Base-by-base conservation (phyloP, 2,888 invertebrate species). In the Ctena decussata region DNA sequence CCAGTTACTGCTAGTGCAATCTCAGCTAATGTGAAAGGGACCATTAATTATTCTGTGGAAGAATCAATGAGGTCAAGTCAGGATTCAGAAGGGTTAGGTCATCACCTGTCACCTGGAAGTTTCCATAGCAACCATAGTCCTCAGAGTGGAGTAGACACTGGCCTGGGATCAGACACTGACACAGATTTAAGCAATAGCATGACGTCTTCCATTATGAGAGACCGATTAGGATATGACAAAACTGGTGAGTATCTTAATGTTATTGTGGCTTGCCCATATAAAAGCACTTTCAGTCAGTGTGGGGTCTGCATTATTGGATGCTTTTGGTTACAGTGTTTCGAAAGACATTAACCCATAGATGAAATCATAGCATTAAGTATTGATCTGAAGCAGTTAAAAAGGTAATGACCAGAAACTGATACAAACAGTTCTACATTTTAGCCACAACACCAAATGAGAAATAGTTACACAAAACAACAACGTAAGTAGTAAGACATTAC, bases 81-180 rank as follows among this genome's bases (percentile, higher is more conserved):
- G 21, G 91, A 91, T 74, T 89, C 89, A 0, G 90, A 91, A 49
- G 80, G 70, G 3, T 41, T 84, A 73, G 65, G 77, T 53, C 76
- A 57, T 39, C 82, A 84, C 71, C 72, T 88, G 77, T 88, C 88
- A 57, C 85, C 87, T 41, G 57, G 70, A 8, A 80, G 85, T 60
- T 77, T 84, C 44, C 79, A 89, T 44, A 90, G 91, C 77, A 81
- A 85, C 32, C 41, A 81, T 41, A 90, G 90, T 77, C 91, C 91
- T 18, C 84, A 84, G 12, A 87, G 88, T 83, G 82, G 83, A 30
- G 82, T 86, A 1, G 87, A 89, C 57, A 87, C 91, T 11, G 88
- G 90, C 15, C 84, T 88, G 11, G 91, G 90, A 32, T 91, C 91
- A 11, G 91, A 91, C 73, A 87, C 87, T 1, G 91, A 91, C 76